Evolutionary conservation across 1,140 invertebrate genomes (phyloP).

Genomic region (Carcinoscorpius rotundicauda): DNA sequence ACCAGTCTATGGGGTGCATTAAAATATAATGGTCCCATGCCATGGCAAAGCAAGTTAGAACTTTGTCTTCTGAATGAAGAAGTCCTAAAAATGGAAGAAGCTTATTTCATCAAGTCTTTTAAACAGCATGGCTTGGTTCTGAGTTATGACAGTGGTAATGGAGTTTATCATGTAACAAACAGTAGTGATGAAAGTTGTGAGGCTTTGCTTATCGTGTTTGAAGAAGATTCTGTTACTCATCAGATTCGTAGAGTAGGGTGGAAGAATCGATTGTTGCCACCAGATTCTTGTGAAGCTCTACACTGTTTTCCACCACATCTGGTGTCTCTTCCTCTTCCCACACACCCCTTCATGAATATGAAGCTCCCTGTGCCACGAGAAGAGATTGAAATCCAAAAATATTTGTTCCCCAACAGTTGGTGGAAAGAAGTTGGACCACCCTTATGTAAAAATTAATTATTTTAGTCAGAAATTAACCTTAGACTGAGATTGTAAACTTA

Average conservation of each 20-base stretch:
- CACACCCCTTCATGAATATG: constrained; percentile 35
- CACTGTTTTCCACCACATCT: constrained; percentile 45
- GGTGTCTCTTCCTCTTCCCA: constrained; percentile 39
- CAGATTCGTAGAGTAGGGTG: constrained; percentile 43
- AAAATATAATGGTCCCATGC: constrained; percentile 32
- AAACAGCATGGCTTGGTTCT: constrained; percentile 29
- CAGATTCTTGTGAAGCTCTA: constrained; percentile 40
- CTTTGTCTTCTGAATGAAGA: constrained; percentile 38
- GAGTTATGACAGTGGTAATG: constrained; percentile 35
- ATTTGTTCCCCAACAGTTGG: constrained; percentile 47
- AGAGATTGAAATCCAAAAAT: constrained; percentile 48
- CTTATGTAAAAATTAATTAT: constrained; percentile 4
- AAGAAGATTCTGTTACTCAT: constrained; percentile 29
- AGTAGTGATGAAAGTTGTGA: constrained; percentile 21
- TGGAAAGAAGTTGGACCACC: constrained; percentile 43
- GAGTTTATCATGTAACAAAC: constrained; percentile 30
- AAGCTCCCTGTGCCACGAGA: constrained; percentile 42
- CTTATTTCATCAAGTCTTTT: constrained; percentile 32
- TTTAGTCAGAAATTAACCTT: too few species aligned
- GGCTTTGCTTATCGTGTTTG: constrained; percentile 33
- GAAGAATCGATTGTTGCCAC: constrained; percentile 42
- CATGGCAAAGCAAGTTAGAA: constrained; percentile 39
- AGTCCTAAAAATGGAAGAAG: constrained; percentile 33
- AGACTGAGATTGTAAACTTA: too few species aligned
- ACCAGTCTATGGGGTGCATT: constrained; percentile 42